Conservation (phyloP, 2,113 vertebrate genomes). For the Motacilla alba region DNA sequence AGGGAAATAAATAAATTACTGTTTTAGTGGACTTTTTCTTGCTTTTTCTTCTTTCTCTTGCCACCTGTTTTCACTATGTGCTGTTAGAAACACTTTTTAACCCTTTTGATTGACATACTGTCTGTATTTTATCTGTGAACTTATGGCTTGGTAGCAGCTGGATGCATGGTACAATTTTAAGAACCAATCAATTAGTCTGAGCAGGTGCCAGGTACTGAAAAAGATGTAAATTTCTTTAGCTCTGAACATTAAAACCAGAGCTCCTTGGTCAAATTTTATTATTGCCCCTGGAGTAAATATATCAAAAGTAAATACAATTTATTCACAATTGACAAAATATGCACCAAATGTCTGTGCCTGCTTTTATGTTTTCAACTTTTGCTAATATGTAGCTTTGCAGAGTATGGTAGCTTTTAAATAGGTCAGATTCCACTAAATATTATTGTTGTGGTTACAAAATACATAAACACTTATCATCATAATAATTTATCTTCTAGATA, state of each 20-base stretch:
- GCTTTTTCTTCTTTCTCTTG: neutral
- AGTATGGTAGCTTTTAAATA: neutral
- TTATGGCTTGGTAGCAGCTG: neutral
- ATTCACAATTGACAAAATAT: rapidly evolving
- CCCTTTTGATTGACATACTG: neutral
- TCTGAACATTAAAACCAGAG: neutral
- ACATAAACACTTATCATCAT: neutral
- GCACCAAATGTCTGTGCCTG: neutral
- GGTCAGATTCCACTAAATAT: neutral
- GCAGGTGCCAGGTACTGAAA: neutral
- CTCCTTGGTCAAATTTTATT: neutral
- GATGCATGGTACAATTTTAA: neutral
- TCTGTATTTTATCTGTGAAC: neutral
- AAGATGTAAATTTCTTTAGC: neutral
- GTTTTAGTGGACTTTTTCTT: neutral
- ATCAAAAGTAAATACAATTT: neutral
- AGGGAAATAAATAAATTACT: neutral
- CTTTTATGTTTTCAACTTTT: neutral
- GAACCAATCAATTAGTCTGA: neutral
- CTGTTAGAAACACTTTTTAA: neutral
- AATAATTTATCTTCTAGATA: constrained; percentile 78
- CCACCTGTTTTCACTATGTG: neutral
- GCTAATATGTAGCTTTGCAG: neutral
- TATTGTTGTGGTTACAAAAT: neutral
- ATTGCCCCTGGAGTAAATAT: neutral